Conservation (phyloP, 2,797 vertebrate genomes). For the Acrossocheilus wenchowensis region DNA sequence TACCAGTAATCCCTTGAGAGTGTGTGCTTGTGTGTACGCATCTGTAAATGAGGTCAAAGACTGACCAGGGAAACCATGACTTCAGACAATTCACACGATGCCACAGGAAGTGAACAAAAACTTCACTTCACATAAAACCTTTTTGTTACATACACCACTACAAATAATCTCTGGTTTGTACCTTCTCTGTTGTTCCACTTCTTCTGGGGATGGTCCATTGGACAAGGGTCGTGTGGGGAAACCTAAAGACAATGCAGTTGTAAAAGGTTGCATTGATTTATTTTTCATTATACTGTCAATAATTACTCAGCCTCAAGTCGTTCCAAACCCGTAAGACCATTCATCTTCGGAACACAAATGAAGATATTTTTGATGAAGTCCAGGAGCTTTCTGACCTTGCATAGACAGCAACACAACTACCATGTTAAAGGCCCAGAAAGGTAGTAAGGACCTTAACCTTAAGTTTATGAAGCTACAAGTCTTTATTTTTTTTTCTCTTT, state of each 20-base stretch:
- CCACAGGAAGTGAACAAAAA: neutral
- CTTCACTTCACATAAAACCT: neutral
- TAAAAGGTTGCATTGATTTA: neutral
- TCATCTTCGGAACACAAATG: neutral
- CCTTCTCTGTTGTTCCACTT: conserved; percentile 88
- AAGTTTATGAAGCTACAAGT: neutral
- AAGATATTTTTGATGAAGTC: neutral
- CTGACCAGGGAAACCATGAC: neutral
- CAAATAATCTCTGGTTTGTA: conserved; percentile 62
- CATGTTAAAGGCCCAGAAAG: neutral
- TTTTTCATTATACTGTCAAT: neutral
- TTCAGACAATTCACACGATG: conserved; percentile 3
- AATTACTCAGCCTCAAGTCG: too few species aligned
- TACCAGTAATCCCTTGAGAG: conserved; percentile 69
- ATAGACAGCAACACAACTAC: neutral
- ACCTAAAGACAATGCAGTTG: conserved; percentile 65
- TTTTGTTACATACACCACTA: neutral
- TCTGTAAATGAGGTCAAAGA: conserved; percentile 14
- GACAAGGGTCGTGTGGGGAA: conserved; percentile 79
- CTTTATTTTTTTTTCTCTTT: neutral
- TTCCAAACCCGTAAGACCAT: too few species aligned
- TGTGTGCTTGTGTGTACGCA: conserved; percentile 47
- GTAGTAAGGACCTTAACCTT: neutral
- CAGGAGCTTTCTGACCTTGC: neutral
- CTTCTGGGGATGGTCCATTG: conserved; percentile 87